These are phyloP conservation scores for Phoxinus phoxinus DNA, from an alignment of 2,113 vertebrate species.

Conservation along the genomic window DNA sequence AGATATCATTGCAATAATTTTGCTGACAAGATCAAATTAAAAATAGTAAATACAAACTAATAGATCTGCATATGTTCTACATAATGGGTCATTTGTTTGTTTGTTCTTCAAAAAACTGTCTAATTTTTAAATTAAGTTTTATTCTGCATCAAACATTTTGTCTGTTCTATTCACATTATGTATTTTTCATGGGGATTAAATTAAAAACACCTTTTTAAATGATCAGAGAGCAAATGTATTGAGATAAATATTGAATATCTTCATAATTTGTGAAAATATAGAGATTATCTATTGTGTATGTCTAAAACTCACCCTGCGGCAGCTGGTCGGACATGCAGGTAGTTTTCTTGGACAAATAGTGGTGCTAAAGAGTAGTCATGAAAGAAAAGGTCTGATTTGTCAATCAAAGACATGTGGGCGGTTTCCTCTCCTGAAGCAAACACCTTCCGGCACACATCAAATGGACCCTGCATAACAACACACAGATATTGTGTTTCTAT, in stretches of 20 bases:
- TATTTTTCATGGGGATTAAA: background rate
- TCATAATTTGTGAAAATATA: background rate
- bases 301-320: conserved; percentile 87
- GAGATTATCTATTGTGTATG: background rate
- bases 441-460: conserved; percentile 95
- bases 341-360: conserved; percentile 98
- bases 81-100: no score
- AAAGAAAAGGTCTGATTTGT: conserved; percentile 96
- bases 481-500: background rate
- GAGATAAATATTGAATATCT: background rate
- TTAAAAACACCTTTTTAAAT: background rate
- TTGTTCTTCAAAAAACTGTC: no score
- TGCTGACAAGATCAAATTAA: background rate
- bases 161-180: background rate
- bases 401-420: conserved; percentile 87
- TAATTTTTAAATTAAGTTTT: no score
- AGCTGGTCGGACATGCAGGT: conserved; percentile 86
- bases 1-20: background rate
- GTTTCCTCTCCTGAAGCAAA: conserved; percentile 86
- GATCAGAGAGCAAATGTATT: background rate
- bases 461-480: conserved; percentile 82
- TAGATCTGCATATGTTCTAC: background rate
- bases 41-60: background rate
- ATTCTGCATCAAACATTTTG: background rate
- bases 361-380: conserved; percentile 95